A percentile compares a stretch with the other conserved stretches of the same genome.
phyloP scores from a whole-genome alignment of 2,797 vertebrate genomes.

The Anas flavirostris region DNA sequence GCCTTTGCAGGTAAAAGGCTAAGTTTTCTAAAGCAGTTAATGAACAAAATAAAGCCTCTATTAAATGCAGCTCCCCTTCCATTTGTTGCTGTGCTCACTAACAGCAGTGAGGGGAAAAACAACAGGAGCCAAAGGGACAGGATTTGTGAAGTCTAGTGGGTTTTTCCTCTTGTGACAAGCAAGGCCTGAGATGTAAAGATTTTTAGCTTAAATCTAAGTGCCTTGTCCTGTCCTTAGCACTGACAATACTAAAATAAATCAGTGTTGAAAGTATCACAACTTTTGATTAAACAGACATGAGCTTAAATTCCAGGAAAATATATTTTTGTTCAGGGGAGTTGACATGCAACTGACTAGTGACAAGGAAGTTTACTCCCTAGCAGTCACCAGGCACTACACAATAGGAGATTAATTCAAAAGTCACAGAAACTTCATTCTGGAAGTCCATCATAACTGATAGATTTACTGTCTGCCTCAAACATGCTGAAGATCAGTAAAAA shows the following conservation, averaged over 20 bases:
- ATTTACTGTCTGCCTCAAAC: neutral
- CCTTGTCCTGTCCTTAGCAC: neutral
- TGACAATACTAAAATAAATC: neutral
- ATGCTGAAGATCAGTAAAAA: neutral
- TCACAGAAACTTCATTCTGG: neutral
- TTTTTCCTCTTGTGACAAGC: neutral
- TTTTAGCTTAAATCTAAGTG: neutral
- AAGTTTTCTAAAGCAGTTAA: neutral
- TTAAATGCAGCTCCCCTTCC: neutral
- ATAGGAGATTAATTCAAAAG: neutral
- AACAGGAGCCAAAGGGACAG: neutral
- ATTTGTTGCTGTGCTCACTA: neutral
- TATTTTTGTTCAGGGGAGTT: neutral
- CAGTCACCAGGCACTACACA: neutral
- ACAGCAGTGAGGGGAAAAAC: neutral
- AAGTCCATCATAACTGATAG: neutral
- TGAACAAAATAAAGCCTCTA: neutral
- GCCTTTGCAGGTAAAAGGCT: neutral
- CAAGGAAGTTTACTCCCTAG: neutral
- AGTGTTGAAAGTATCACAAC: neutral
- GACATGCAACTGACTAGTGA: neutral
- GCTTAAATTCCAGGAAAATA: neutral
- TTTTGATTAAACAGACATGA: neutral
- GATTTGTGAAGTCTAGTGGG: neutral
- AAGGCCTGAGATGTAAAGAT: neutral